A percentile compares a stretch with the other conserved stretches of the same genome.
Evolutionary conservation across 53 echinoderm and acorn worm species (phyloP).

Genomic region (Holothuria scabra): DNA sequence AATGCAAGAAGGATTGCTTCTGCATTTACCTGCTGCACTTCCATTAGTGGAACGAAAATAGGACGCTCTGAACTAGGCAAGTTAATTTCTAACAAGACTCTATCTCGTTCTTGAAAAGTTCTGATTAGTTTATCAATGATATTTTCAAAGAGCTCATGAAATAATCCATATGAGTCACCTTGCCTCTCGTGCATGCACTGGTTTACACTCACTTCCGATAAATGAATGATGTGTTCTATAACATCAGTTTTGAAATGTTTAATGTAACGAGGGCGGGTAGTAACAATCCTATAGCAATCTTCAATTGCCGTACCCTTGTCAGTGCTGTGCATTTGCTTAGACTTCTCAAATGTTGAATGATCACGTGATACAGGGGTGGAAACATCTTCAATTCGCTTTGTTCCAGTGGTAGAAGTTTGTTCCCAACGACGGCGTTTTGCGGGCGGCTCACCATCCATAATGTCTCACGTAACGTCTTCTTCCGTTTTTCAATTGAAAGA

Average conservation of each 20-base stretch:
- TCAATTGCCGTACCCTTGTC: too few species aligned
- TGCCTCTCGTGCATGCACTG: neutral
- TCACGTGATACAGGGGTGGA: too few species aligned
- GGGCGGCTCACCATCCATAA: too few species aligned
- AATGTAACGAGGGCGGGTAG: too few species aligned
- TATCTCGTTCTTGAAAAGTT: neutral
- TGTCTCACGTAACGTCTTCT: too few species aligned
- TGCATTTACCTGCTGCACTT: neutral
- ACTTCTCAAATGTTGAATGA: too few species aligned
- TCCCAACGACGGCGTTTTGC: too few species aligned
- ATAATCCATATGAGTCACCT: neutral
- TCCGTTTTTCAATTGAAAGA: too few species aligned
- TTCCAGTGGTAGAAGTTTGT: too few species aligned
- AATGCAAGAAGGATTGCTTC: neutral
- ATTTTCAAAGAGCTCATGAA: neutral
- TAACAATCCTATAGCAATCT: too few species aligned
- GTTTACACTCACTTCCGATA: neutral
- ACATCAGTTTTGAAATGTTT: neutral
- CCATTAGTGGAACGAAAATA: conserved; percentile 8
- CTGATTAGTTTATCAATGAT: neutral
- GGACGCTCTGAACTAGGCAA: neutral
- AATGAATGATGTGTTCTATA: neutral
- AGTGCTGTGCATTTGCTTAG: too few species aligned
- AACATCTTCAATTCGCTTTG: too few species aligned
- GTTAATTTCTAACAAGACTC: conserved; percentile 2